These are phyloP conservation scores for Todiramphus chloris DNA, from an alignment of 2,113 vertebrate genomes.

Conservation along the genomic window DNA sequence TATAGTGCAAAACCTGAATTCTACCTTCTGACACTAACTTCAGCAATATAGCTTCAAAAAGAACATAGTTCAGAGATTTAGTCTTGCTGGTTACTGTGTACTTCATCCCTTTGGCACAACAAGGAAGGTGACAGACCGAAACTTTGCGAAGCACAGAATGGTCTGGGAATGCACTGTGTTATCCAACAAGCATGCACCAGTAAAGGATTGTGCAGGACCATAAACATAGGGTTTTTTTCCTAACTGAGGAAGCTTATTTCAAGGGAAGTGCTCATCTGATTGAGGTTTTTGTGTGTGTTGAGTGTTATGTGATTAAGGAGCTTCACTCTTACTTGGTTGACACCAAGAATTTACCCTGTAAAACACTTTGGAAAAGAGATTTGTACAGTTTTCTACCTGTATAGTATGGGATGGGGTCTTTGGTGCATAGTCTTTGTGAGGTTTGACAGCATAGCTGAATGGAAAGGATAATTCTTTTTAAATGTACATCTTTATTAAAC, in stretches of 20 bases:
- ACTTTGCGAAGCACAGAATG: not conserved
- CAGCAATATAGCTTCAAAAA: not conserved
- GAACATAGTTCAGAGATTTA: rapidly evolving
- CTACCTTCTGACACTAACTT: not conserved
- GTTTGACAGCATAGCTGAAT: not conserved
- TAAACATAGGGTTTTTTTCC: not conserved
- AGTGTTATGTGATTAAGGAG: not conserved
- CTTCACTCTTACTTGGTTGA: not conserved
- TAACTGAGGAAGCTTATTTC: not conserved
- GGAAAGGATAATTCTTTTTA: not conserved
- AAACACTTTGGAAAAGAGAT: not conserved
- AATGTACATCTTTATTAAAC: not conserved
- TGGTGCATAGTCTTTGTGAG: not conserved
- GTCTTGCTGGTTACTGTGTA: not conserved
- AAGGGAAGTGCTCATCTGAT: not conserved
- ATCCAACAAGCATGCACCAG: not conserved
- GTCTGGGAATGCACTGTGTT: not conserved
- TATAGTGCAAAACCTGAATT: not conserved
- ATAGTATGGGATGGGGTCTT: not conserved
- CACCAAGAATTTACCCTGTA: not conserved
- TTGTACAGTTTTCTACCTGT: not conserved
- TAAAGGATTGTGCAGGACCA: not conserved
- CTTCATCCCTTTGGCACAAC: not conserved
- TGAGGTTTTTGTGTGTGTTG: not conserved
- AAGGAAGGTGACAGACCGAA: not conserved